These are phyloP conservation scores for Aurelia coerulea DNA, from an alignment of 30 jellyfish, hydroid and myxozoan genomes.

Conservation along the genomic window DNA sequence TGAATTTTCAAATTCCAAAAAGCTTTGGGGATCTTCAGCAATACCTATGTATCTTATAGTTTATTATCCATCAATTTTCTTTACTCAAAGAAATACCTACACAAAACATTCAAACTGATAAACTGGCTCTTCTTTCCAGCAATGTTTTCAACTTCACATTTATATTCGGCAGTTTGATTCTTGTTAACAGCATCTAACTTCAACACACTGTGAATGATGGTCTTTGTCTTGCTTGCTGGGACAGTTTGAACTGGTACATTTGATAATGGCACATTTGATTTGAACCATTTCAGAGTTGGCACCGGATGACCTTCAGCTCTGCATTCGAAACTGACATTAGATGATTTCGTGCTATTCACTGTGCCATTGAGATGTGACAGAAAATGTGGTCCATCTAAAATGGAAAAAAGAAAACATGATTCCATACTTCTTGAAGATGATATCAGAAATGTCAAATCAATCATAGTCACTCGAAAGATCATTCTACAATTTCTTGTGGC, in stretches of 20 bases:
- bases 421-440: background rate
- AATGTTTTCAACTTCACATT: conserved; percentile 63
- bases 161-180: conserved; percentile 66
- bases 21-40: no score
- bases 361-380: conserved; percentile 31
- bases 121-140: conserved; percentile 55
- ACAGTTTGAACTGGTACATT: conserved; percentile 4
- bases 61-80: no score
- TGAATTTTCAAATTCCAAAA: no score
- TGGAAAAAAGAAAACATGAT: background rate
- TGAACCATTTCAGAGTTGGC: conserved; percentile 61
- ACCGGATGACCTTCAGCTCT: conserved; percentile 67
- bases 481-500: background rate
- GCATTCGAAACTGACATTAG: conserved; percentile 56
- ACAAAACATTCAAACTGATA: conserved; percentile 55
- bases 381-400: conserved; percentile 62
- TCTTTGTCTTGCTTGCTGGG: conserved; percentile 27
- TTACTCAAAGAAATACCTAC: conserved; percentile 47
- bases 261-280: conserved; percentile 1
- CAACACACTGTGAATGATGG: conserved; percentile 54
- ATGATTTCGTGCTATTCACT: conserved; percentile 6
- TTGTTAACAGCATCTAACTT: conserved; percentile 27
- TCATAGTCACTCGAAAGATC: background rate
- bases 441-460: background rate
- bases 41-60: no score